phyloP scores from a whole-genome alignment of 2,113 vertebrate species.

The Oncorhynchus masou region DNA sequence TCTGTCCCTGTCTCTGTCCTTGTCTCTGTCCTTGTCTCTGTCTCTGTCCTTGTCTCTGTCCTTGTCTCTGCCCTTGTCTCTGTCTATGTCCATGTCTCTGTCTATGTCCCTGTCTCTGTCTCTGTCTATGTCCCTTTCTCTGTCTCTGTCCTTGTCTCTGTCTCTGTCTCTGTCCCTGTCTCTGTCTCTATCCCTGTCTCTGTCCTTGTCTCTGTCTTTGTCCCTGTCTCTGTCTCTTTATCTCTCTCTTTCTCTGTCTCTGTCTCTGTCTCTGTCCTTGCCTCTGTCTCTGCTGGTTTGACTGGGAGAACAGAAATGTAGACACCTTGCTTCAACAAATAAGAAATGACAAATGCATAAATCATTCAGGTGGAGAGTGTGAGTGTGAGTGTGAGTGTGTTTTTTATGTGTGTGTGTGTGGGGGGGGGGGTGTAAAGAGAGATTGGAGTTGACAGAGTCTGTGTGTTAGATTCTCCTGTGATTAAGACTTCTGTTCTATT shows the following conservation, averaged over 20 bases:
- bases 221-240: no score
- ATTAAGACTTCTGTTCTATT: slow-evolving; percentile 50
- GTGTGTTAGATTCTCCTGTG: slow-evolving; percentile 53
- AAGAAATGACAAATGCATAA: slow-evolving; percentile 76
- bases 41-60: not conserved
- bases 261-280: no score
- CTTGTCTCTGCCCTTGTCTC: not conserved
- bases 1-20: not conserved
- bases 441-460: slow-evolving; percentile 61
- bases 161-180: not conserved
- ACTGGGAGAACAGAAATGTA: slow-evolving; percentile 64
- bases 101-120: slow-evolving; percentile 21
- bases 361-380: slow-evolving; percentile 69
- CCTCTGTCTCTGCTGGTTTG: slow-evolving; percentile 49
- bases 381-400: no score
- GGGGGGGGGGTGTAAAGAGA: slow-evolving; percentile 26
- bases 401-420: no score
- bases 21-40: no score
- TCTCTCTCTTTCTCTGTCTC: no score
- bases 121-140: no score
- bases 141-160: accelerated
- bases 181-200: accelerated
- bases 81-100: accelerated
- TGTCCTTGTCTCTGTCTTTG: slow-evolving; percentile 23
- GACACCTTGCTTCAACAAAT: slow-evolving; percentile 77